These are phyloP conservation scores for Lutraria rhynchaena DNA, from an alignment of 1,140 invertebrate genomes.

Conservation along the genomic window DNA sequence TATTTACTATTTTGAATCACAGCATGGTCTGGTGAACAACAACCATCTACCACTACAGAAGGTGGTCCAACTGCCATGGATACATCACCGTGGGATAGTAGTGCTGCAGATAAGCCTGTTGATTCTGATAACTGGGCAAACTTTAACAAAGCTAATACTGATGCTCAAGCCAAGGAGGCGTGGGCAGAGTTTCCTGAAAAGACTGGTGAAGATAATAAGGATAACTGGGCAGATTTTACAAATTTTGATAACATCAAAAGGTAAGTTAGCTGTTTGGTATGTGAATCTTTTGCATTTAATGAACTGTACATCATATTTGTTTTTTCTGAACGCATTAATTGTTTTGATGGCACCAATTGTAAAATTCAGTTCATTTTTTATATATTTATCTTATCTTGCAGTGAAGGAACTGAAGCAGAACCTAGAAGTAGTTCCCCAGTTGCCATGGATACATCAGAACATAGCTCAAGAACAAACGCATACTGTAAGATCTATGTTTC, in stretches of 20 bases:
- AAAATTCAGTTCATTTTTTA: too few relatives aligned
- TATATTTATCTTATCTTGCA: neutral
- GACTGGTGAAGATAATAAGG: slow-evolving; percentile 42
- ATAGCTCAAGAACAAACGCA: slow-evolving; percentile 71
- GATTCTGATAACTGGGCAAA: slow-evolving; percentile 72
- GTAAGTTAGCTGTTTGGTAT: slow-evolving; percentile 24
- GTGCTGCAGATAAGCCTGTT: slow-evolving; percentile 48
- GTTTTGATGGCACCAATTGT: neutral
- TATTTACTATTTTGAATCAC: too few relatives aligned
- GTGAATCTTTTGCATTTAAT: too few relatives aligned
- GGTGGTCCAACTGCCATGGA: slow-evolving; percentile 78
- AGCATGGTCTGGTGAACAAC: slow-evolving; percentile 58
- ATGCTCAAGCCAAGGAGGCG: slow-evolving; percentile 61
- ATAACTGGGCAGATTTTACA: slow-evolving; percentile 75
- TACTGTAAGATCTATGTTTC: slow-evolving; percentile 79
- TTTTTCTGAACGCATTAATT: too few relatives aligned
- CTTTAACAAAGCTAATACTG: slow-evolving; percentile 66
- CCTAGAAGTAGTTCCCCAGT: slow-evolving; percentile 81
- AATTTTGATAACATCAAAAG: slow-evolving; percentile 67
- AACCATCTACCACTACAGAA: slow-evolving; percentile 74
- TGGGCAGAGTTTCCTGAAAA: slow-evolving; percentile 77
- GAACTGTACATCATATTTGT: too few relatives aligned
- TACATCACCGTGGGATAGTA: slow-evolving; percentile 77
- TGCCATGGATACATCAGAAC: slow-evolving; percentile 80
- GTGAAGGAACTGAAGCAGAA: slow-evolving; percentile 60